phyloP scores from a whole-genome alignment of 2,113 vertebrate genomes.

The Actenoides hombroni region DNA sequence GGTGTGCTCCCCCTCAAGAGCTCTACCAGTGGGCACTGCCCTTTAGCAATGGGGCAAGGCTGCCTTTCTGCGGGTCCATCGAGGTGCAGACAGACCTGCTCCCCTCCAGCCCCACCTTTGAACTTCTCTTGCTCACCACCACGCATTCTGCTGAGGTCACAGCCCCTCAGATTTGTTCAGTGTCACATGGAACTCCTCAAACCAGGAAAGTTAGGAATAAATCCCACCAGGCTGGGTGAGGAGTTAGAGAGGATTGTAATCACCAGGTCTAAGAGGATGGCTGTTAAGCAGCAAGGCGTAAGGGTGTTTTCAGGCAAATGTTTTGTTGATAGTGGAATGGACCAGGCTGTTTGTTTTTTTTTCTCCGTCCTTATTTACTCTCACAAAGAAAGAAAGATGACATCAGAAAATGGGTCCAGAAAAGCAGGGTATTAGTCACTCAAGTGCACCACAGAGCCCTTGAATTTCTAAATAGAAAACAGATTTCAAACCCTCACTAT shows the following conservation, averaged over 20 bases:
- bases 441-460: not conserved
- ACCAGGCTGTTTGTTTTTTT: accelerated
- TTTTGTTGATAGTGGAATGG: not conserved
- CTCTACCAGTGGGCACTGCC: not conserved
- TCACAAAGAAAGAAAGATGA: not conserved
- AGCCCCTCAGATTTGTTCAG: not conserved
- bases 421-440: not conserved
- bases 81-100: not conserved
- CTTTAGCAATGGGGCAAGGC: not conserved
- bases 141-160: not conserved
- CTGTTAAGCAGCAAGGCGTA: not conserved
- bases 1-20: not conserved
- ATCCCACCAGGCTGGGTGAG: not conserved
- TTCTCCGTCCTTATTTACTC: not conserved
- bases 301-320: not conserved
- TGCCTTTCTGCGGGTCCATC: not conserved
- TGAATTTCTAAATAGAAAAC: not conserved
- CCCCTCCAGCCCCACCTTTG: not conserved
- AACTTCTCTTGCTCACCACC: not conserved
- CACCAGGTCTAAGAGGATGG: not conserved
- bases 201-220: not conserved
- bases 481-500: accelerated
- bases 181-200: not conserved
- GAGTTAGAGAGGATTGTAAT: not conserved
- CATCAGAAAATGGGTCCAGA: not conserved